Base-by-base conservation (phyloP, 2,888 invertebrate species). In the Aspidiotus destructor region DNA sequence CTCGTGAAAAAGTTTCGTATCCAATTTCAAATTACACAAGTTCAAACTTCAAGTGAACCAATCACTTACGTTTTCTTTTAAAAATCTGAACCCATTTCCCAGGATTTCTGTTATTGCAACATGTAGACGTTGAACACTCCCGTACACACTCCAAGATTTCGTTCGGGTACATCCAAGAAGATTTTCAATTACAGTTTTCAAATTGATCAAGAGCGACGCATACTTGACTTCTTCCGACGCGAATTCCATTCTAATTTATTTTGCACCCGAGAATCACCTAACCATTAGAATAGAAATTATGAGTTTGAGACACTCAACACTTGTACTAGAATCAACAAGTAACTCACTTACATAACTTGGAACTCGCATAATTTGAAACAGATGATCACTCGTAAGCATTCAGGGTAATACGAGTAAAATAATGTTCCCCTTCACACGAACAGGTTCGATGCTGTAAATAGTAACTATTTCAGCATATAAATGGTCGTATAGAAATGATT, bases 81-180 rank as follows among this genome's bases (percentile, higher is more conserved):
- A 77, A 62, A 77, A 76, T 72, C 79, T 76, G 73, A 80, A 81
- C n/a, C 83, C 83, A 73, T 83, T 82, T 73, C 79, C 80, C 74
- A 84, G 82, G 74, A 83, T 83, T 73, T 78, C 81, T 72, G 82
- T 81, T 71, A 83, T 75, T 53, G 80, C 79, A 73, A 77, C 78
- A 73, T 83, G 81, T 41, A 84, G 76, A 69, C 83, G 76, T 73
- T 81, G 83, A 28, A 83, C 75, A 13, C 83, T 83, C 28, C 83
- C 83, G 72, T 82, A 83, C 71, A 84, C 80, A 70, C 80, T 80
- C 83, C 83, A 83, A n/a, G 83, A 81, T 75, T 83, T 83, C 52
- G 81, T 79, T 54, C 81, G 79, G 73, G 81, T 81, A 70, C 80
- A 80, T 60, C 80, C 80, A 65, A 83, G 74, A 69, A 83, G 76